Evolutionary conservation across 2,797 vertebrate genomes (phyloP).

Genomic region (Podarcis siculus): DNA sequence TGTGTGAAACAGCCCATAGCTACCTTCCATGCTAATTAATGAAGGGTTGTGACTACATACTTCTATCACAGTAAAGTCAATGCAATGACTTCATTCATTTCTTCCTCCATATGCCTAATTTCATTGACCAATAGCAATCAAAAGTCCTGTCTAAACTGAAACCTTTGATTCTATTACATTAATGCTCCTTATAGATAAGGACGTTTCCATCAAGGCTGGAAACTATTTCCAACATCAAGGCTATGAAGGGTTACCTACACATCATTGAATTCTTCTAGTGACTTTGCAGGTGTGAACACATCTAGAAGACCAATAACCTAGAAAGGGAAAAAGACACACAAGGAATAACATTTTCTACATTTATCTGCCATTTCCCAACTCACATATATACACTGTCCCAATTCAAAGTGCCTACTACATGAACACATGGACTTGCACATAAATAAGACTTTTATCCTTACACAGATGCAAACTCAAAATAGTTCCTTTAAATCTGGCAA

Average conservation of each 20-base stretch:
- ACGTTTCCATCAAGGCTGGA: neutral
- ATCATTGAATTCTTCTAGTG: conserved; percentile 93
- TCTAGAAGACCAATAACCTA: conserved; percentile 98
- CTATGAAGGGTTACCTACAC: conserved; percentile 87
- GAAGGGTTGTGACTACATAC: neutral
- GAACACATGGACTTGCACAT: neutral
- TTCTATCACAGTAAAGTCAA: neutral
- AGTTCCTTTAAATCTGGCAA: neutral
- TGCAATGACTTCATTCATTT: neutral
- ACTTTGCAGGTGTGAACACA: conserved; percentile 91
- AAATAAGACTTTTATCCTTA: neutral
- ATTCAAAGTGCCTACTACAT: neutral
- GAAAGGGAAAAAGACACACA: conserved; percentile 33
- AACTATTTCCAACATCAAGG: conserved; percentile 33
- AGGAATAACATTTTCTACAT: conserved; percentile 29
- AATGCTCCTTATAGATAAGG: neutral
- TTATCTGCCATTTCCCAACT: neutral
- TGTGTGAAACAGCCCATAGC: neutral
- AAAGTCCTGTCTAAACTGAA: neutral
- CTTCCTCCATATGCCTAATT: neutral
- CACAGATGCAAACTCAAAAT: neutral
- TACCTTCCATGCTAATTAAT: neutral
- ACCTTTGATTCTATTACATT: neutral
- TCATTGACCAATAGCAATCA: neutral
- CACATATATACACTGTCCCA: neutral